A percentile compares a stretch with the other conserved stretches of the same genome.
These are phyloP conservation scores for Acleris literana DNA, from an alignment of 2,888 invertebrate species.

Conservation along the genomic window DNA sequence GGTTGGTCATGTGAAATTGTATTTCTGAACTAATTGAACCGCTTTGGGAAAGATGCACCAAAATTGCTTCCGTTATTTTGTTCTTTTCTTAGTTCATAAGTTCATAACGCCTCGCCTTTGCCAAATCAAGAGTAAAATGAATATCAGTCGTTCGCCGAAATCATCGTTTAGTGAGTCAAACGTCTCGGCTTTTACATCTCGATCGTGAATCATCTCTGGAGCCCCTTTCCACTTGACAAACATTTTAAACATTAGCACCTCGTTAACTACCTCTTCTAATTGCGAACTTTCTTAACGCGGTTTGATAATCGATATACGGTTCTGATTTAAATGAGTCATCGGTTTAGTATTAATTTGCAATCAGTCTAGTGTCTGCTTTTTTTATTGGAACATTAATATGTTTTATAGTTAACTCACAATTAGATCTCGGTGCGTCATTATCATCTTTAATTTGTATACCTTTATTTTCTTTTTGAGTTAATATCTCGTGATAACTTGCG, in stretches of 20 bases:
- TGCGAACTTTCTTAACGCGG: constrained; percentile 15
- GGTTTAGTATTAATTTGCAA: neutral
- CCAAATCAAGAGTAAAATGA: neutral
- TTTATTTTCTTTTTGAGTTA: too few species aligned
- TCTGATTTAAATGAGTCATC: constrained; percentile 26
- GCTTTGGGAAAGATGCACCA: too few species aligned
- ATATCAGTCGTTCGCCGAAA: constrained; percentile 1
- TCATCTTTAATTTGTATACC: too few species aligned
- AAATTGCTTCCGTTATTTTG: too few species aligned
- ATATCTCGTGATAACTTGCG: too few species aligned
- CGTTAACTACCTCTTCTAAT: constrained; percentile 13
- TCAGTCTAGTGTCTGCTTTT: neutral
- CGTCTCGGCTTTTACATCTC: constrained; percentile 25
- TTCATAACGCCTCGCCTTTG: too few species aligned
- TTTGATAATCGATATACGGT: constrained; percentile 13
- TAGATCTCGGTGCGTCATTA: too few species aligned
- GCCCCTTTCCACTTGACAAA: constrained; percentile 34
- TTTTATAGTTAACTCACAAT: too few species aligned
- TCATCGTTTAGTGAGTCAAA: constrained; percentile 25
- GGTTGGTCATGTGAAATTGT: too few species aligned
- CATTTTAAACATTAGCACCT: constrained; percentile 23
- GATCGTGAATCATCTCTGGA: constrained; percentile 33
- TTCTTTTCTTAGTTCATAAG: too few species aligned
- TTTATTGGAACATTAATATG: too few species aligned
- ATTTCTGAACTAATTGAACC: too few species aligned